Evolutionary conservation across 2,797 vertebrate genomes (phyloP), one percentile per base, ranked within the genome.

Genomic region (Myripristis murdjan): DNA sequence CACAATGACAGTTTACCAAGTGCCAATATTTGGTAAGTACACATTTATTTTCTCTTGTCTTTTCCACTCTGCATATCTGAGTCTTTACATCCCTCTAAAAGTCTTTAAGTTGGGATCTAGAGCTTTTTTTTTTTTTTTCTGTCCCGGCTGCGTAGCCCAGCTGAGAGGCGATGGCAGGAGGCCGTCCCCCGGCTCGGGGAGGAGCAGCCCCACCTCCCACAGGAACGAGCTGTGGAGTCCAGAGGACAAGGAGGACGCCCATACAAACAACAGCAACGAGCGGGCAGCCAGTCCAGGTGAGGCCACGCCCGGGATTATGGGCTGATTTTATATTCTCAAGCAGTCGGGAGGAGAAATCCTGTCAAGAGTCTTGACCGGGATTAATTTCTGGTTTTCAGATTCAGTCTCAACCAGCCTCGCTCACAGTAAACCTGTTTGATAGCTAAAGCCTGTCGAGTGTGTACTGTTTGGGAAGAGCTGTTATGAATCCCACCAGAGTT

Each of bases 1-100:
- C 14, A 98, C 97, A 0, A 98, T 99, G 97, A 95, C 94, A 0
- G 96, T 99, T 44, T 44, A 73, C 65, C 97, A 99, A 23, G 89
- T 99, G 35, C 97, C 97, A 1, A 89, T 99, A 49, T 89, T 95
- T 62, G 94, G 98, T 99, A 87, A 95, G 96, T 22, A 14, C 9
- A 3, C 20, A 6, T 3, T 28, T 10, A 14, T 33, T n/a, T 7
- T 2, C 1, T 5, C 4, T 16, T 15, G 7, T 4, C 28, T 31
- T 12, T 70, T 0, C 2, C 16, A 3, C 3, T 22, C 57, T 26
- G 31, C 4, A 8, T 37, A 37, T 12, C 14, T 10, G 20, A 20
- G 18, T 20, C 6, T 49, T 49, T 49, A 49, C 7, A 16, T 23
- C 10, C 35, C 6, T n/a, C 1, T 35, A 2, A 33, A 24, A 23